These are phyloP conservation scores for Cosmia trapezina DNA, from an alignment of 2,888 invertebrate genomes.

Conservation along the genomic window DNA sequence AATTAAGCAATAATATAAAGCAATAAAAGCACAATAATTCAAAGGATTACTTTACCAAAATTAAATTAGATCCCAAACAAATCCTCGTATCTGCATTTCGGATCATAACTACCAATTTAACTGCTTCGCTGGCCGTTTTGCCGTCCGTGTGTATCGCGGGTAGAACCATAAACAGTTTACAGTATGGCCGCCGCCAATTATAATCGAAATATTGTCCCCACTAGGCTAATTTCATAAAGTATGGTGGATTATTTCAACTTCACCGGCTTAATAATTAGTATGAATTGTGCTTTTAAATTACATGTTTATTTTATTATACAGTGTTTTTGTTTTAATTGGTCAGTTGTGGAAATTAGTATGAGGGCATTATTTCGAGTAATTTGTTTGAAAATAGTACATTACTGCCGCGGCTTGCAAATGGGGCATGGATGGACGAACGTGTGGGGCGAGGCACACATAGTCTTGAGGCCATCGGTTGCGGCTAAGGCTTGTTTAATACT, in stretches of 20 bases:
- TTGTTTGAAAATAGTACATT: not conserved
- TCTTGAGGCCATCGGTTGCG: too few species aligned
- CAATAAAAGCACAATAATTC: conserved; percentile 24
- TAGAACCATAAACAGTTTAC: conserved; percentile 47
- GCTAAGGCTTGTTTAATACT: too few species aligned
- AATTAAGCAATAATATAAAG: conserved; percentile 4
- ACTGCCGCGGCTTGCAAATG: too few species aligned
- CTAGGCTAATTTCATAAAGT: conserved; percentile 56
- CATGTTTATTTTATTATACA: conserved; percentile 27
- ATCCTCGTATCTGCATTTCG: conserved; percentile 36
- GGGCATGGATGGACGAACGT: too few species aligned
- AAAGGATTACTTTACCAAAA: conserved; percentile 32
- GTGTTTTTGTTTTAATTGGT: conserved; percentile 29
- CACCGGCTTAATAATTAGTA: conserved; percentile 40
- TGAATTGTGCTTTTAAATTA: conserved; percentile 43
- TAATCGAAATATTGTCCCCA: conserved; percentile 62
- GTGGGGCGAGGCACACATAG: too few species aligned
- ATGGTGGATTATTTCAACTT: conserved; percentile 50
- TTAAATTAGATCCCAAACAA: conserved; percentile 42
- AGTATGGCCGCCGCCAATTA: conserved; percentile 57
- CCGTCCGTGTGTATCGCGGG: conserved; percentile 35
- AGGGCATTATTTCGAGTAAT: not conserved
- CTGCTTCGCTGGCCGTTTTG: conserved; percentile 8
- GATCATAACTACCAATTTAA: conserved; percentile 34
- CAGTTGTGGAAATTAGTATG: not conserved